Evolutionary conservation across 2,797 vertebrate genomes (phyloP).

Genomic region (Diglossa cyanea): DNA sequence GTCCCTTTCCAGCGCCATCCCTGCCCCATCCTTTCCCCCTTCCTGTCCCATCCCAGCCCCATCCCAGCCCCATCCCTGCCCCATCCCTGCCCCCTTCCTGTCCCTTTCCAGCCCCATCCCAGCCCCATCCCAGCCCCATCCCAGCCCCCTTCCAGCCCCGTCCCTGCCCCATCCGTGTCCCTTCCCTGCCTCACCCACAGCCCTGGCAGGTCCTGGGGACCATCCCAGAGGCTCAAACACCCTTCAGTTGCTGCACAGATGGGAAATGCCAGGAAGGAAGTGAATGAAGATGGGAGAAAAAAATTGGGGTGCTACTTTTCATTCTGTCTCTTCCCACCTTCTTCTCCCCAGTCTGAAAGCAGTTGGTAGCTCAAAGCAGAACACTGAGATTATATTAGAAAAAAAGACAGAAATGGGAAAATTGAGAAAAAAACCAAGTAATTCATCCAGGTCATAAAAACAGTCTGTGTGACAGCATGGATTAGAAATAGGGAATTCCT

Average conservation of each 20-base stretch:
- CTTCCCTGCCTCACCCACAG: not conserved
- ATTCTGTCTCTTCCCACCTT: rapidly evolving
- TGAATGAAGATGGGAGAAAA: not conserved
- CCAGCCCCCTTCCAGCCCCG: not conserved
- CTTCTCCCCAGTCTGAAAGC: not conserved
- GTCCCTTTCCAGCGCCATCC: too few relatives aligned
- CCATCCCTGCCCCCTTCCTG: not conserved
- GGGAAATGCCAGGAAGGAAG: not conserved
- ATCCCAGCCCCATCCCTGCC: not conserved
- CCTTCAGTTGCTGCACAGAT: not conserved
- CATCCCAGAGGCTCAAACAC: not conserved
- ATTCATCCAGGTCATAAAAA: not conserved
- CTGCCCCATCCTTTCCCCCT: too few relatives aligned
- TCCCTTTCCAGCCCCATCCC: too few relatives aligned
- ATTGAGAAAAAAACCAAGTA: not conserved
- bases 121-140: too few relatives aligned
- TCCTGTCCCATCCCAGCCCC: not conserved
- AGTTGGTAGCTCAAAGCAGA: not conserved
- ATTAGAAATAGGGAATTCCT: slow-evolving; percentile 25
- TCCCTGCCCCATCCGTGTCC: not conserved
- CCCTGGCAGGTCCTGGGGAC: not conserved
- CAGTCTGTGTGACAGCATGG: not conserved
- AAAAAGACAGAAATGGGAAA: not conserved
- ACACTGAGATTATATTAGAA: not conserved
- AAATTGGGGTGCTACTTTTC: not conserved